These are phyloP conservation scores for Lethenteron reissneri DNA, from an alignment of 2,113 vertebrate species.

Conservation along the genomic window DNA sequence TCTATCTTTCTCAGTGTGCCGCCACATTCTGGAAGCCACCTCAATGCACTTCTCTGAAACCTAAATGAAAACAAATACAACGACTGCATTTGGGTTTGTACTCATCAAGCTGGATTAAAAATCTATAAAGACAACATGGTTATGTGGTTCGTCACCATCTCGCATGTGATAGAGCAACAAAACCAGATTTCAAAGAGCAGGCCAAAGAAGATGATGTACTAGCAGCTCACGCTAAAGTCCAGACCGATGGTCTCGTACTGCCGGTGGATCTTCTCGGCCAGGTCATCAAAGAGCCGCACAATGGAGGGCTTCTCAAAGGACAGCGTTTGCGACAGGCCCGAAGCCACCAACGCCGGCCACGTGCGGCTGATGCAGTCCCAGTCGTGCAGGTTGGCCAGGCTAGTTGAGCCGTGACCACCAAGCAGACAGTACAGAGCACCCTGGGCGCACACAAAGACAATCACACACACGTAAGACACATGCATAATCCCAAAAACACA, in stretches of 20 bases:
- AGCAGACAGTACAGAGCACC: slow-evolving; percentile 92
- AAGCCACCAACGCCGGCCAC: slow-evolving; percentile 71
- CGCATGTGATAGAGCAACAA: too few relatives aligned
- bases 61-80: background rate
- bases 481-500: too few relatives aligned
- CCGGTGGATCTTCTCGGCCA: slow-evolving; percentile 82
- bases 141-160: too few relatives aligned
- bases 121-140: background rate
- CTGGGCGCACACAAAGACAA: slow-evolving; percentile 18
- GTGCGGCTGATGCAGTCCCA: slow-evolving; percentile 85
- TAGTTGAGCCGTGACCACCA: slow-evolving; percentile 67
- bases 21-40: too few relatives aligned
- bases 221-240: slow-evolving; percentile 51
- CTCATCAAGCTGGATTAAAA: background rate
- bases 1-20: background rate
- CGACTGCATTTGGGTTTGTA: background rate
- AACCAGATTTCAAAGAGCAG: too few relatives aligned
- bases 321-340: slow-evolving; percentile 77
- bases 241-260: slow-evolving; percentile 84
- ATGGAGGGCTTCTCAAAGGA: slow-evolving; percentile 89
- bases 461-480: too few relatives aligned
- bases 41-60: too few relatives aligned
- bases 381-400: slow-evolving; percentile 73
- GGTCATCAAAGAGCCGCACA: slow-evolving; percentile 75
- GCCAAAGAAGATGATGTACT: too few relatives aligned